These are phyloP conservation scores for Entelurus aequoreus DNA, from an alignment of 2,113 vertebrate species.

Conservation along the genomic window DNA sequence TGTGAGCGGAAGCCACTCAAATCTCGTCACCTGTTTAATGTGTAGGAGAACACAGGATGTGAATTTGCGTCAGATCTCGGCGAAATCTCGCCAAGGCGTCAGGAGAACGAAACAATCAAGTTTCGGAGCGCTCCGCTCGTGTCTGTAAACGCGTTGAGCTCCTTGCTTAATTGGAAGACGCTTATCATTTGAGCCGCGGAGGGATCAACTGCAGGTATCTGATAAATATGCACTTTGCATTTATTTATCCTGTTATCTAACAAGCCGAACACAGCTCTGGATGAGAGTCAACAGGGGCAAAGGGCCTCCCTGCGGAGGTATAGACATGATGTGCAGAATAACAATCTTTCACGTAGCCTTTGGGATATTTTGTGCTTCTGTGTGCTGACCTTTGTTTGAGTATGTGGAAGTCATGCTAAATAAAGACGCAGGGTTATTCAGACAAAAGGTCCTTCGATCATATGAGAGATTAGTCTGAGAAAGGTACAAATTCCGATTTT, in stretches of 20 bases:
- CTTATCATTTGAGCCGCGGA: background rate
- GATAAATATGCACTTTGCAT: background rate
- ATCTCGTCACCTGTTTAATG: background rate
- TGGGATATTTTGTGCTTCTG: background rate
- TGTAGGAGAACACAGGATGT: background rate
- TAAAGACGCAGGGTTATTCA: background rate
- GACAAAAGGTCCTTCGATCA: too few species aligned
- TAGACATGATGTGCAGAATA: background rate
- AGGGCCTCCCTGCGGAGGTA: background rate
- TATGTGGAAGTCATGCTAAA: background rate
- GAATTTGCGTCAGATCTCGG: background rate
- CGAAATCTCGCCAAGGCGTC: background rate
- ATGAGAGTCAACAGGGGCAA: background rate
- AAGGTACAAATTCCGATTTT: too few species aligned
- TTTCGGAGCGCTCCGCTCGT: background rate
- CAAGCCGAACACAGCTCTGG: background rate
- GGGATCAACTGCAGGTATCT: background rate
- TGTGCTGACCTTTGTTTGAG: background rate
- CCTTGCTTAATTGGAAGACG: background rate
- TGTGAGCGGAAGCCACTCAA: background rate
- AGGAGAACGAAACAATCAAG: background rate
- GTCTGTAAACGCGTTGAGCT: background rate
- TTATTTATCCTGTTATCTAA: slow-evolving; percentile 6
- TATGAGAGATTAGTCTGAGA: too few species aligned
- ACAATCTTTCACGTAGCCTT: background rate